phyloP scores from a whole-genome alignment of 2,797 vertebrate genomes.

The Ficedula albicollis region DNA sequence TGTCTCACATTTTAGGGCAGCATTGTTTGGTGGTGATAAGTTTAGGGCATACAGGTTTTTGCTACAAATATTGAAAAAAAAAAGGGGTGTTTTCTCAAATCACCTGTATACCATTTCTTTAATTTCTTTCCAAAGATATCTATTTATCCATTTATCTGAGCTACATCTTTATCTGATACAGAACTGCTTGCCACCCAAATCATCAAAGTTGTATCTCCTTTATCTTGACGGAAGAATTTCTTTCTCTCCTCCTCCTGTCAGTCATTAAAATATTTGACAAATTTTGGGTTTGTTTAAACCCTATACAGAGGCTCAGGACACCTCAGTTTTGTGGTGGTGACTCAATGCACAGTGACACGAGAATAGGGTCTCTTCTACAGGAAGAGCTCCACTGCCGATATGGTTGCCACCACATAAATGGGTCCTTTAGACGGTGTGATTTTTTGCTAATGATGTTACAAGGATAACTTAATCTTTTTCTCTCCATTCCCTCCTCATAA shows the following conservation, averaged over 20 bases:
- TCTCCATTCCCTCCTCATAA: neutral
- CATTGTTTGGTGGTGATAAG: neutral
- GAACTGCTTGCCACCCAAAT: neutral
- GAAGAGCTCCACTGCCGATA: fast-evolving
- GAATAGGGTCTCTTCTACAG: neutral
- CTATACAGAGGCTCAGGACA: neutral
- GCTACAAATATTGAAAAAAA: neutral
- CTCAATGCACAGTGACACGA: neutral
- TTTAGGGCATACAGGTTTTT: neutral
- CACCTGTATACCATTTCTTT: neutral
- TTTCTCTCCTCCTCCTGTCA: neutral
- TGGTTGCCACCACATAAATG: neutral
- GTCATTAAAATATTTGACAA: neutral
- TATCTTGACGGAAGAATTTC: neutral
- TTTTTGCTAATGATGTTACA: neutral
- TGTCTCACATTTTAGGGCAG: neutral
- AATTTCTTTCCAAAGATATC: neutral
- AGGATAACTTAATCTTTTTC: neutral
- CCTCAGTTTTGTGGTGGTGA: neutral
- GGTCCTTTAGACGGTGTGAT: neutral
- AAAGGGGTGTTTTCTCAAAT: neutral
- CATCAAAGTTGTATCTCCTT: neutral
- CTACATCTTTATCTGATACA: neutral
- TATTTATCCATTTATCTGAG: neutral
- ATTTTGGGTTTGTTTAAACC: neutral